Conservation (phyloP, 64 coral and sea anemone genomes). For the Catalaphyllia jardinei region DNA sequence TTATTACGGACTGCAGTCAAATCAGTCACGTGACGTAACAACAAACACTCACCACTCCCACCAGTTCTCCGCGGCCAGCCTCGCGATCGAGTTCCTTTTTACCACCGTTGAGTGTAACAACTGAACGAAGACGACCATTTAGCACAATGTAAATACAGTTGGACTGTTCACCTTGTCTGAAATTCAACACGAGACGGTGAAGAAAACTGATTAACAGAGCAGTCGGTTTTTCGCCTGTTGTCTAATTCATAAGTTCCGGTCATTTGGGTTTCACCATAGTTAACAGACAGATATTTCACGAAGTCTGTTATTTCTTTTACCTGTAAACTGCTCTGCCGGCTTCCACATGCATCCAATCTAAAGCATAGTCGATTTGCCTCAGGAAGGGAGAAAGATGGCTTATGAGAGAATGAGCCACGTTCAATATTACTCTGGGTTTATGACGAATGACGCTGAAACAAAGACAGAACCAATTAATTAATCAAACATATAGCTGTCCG, state of each 20-base stretch:
- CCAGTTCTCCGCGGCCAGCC: slow-evolving; percentile 91
- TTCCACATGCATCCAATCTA: slow-evolving; percentile 99
- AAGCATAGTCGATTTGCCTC: slow-evolving; percentile 96
- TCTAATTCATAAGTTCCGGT: too few relatives aligned
- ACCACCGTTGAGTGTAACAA: slow-evolving; percentile 77
- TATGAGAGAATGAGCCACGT: slow-evolving; percentile 80
- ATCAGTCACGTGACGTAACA: not conserved
- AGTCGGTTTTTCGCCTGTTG: too few relatives aligned
- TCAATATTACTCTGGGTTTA: slow-evolving; percentile 84
- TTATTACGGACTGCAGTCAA: not conserved
- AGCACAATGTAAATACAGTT: slow-evolving; percentile 96
- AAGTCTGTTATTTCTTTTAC: not conserved
- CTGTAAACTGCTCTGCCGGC: slow-evolving; percentile 98
- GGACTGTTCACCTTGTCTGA: slow-evolving; percentile 93
- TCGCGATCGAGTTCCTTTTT: slow-evolving; percentile 98
- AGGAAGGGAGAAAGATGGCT: slow-evolving; percentile 87
- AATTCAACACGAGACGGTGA: not conserved
- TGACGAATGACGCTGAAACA: slow-evolving; percentile 82
- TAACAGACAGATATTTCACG: too few relatives aligned
- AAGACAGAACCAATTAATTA: not conserved
- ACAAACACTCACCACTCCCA: slow-evolving; percentile 86
- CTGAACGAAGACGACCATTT: slow-evolving; percentile 94
- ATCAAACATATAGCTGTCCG: not conserved
- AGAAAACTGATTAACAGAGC: not conserved
- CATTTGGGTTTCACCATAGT: too few relatives aligned